Evolutionary conservation across 2,113 vertebrate species (phyloP).

Genomic region (Paralichthys olivaceus): DNA sequence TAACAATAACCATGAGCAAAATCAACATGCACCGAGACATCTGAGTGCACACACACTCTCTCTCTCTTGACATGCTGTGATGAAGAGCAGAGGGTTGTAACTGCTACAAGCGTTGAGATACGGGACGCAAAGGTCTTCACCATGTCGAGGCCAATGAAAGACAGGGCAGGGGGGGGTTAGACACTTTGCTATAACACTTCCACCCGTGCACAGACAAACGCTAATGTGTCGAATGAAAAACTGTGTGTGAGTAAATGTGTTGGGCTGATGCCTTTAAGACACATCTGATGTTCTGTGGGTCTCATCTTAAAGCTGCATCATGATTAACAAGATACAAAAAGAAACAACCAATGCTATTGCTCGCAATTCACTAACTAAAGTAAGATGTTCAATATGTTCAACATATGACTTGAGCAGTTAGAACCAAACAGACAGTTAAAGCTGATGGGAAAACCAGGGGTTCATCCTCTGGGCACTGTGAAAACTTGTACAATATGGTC

Average conservation of each 20-base stretch:
- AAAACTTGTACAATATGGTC: too few species aligned
- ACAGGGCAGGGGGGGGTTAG: slow-evolving; percentile 29
- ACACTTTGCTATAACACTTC: slow-evolving; percentile 16
- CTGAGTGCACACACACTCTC: slow-evolving; percentile 30
- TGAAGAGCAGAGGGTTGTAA: slow-evolving; percentile 66
- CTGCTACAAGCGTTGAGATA: slow-evolving; percentile 42
- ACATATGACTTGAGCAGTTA: not conserved
- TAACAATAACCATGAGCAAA: slow-evolving; percentile 68
- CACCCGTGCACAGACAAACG: slow-evolving; percentile 20
- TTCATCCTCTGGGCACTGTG: too few species aligned
- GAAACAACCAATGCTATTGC: not conserved
- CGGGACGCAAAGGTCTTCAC: slow-evolving; percentile 41
- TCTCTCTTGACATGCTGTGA: slow-evolving; percentile 52
- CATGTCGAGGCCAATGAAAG: slow-evolving; percentile 38
- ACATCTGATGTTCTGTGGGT: not conserved
- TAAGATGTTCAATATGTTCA: too few species aligned
- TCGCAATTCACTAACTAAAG: too few species aligned
- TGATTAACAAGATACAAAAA: not conserved
- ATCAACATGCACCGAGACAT: slow-evolving; percentile 63
- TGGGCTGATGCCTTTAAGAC: not conserved
- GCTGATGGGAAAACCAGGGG: not conserved
- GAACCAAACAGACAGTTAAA: not conserved
- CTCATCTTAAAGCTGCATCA: not conserved
- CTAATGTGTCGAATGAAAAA: slow-evolving; percentile 26
- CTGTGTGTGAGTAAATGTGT: not conserved